A percentile compares a stretch with the other conserved stretches of the same genome.
Evolutionary conservation across 2,113 vertebrate species (phyloP).

Genomic region (Paraplagusia blochii): DNA sequence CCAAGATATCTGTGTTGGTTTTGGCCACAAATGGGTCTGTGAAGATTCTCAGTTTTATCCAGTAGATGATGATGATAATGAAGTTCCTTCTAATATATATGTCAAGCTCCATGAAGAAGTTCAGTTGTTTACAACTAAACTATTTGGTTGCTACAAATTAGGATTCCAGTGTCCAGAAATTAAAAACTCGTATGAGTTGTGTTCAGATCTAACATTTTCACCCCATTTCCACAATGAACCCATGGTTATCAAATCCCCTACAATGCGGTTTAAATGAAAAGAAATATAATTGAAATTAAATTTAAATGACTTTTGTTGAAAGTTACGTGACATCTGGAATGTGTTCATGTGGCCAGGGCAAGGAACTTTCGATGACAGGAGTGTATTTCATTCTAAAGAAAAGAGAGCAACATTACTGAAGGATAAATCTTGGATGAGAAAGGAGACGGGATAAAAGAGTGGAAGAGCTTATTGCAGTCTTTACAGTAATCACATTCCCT

Average conservation of each 20-base stretch:
- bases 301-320: slow-evolving; percentile 3
- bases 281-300: slow-evolving; percentile 5
- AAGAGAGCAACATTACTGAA: slow-evolving; percentile 21
- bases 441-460: slow-evolving; percentile 15
- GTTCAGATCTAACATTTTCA: no score
- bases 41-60: no score
- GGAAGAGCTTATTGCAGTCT: background rate
- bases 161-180: no score
- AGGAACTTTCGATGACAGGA: slow-evolving; percentile 11
- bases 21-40: no score
- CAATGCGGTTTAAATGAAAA: slow-evolving; percentile 12
- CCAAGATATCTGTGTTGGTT: no score
- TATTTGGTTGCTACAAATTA: no score
- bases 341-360: background rate
- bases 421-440: slow-evolving; percentile 23
- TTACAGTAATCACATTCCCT: background rate
- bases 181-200: no score
- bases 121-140: no score
- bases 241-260: background rate
- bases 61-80: no score
- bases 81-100: no score
- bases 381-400: slow-evolving; percentile 23
- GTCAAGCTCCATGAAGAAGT: no score
- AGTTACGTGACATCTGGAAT: slow-evolving; percentile 12
- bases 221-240: background rate